A percentile compares a stretch with the other conserved stretches of the same genome.
Conservation (phyloP, 2,113 vertebrate species). For the Prochilodus magdalenae region DNA sequence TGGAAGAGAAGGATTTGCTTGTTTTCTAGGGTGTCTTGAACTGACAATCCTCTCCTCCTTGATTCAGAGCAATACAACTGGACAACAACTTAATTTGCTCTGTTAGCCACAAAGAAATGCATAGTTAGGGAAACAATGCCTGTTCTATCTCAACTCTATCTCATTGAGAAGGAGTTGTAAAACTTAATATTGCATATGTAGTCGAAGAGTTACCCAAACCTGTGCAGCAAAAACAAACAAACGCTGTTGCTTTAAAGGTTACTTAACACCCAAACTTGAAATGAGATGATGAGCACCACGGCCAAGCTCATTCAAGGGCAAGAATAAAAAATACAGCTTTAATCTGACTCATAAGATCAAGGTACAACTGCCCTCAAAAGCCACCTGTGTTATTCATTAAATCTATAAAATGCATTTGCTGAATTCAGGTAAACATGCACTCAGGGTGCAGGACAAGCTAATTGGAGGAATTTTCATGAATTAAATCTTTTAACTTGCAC, state of each 20-base stretch:
- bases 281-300: neutral
- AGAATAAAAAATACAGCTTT: neutral
- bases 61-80: too few relatives aligned
- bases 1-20: neutral
- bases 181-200: too few relatives aligned
- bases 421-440: slow-evolving; percentile 56
- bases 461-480: neutral
- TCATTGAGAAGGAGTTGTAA: neutral
- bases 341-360: neutral
- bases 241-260: neutral
- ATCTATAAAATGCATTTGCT: slow-evolving; percentile 31
- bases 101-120: neutral
- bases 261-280: neutral
- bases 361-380: neutral
- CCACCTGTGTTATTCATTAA: slow-evolving; percentile 73
- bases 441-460: neutral
- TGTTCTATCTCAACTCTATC: neutral
- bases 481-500: neutral
- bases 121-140: neutral
- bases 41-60: too few relatives aligned
- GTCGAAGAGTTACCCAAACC: too few relatives aligned
- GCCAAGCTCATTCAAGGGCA: neutral
- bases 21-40: too few relatives aligned
- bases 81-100: neutral
- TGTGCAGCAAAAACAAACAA: neutral